A percentile compares a stretch with the other conserved stretches of the same genome.
Conservation (phyloP, 2,888 invertebrate genomes). For the Ceratothoa steindachneri region DNA sequence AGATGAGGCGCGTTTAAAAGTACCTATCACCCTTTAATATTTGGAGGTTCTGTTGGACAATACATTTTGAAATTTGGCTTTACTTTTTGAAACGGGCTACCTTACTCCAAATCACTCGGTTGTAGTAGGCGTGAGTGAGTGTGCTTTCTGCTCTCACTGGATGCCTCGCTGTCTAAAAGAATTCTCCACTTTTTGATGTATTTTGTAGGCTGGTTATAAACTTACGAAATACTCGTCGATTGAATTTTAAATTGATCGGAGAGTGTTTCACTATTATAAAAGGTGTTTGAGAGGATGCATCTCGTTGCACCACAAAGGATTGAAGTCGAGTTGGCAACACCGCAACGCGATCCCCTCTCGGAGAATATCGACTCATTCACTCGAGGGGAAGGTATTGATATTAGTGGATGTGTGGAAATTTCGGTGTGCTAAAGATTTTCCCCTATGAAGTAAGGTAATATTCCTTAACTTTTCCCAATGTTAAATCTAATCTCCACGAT, state of each 20-base stretch:
- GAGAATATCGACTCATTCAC: not conserved
- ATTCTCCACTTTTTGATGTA: no score
- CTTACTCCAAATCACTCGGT: not conserved
- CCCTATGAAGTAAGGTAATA: not conserved
- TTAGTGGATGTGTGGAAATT: conserved; percentile 11
- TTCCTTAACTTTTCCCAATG: not conserved
- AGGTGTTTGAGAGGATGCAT: no score
- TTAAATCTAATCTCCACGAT: no score
- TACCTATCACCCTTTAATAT: no score
- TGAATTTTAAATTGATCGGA: no score
- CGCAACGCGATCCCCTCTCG: not conserved
- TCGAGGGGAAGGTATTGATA: not conserved
- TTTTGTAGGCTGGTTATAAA: no score
- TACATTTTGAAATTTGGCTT: not conserved
- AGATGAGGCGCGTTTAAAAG: no score
- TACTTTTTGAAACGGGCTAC: not conserved
- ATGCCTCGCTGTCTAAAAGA: no score
- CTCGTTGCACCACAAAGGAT: no score
- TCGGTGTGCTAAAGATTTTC: not conserved
- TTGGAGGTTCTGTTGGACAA: no score
- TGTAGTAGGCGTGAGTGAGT: conserved; percentile 11
- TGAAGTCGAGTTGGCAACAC: not conserved
- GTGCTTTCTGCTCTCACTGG: conserved; percentile 1
- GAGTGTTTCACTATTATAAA: no score
- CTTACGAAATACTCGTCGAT: no score